Percentiles rank a stretch among this genome's conserved stretches.
phyloP scores from a whole-genome alignment of 2,888 invertebrate genomes.

The Celastrina argiolus region DNA sequence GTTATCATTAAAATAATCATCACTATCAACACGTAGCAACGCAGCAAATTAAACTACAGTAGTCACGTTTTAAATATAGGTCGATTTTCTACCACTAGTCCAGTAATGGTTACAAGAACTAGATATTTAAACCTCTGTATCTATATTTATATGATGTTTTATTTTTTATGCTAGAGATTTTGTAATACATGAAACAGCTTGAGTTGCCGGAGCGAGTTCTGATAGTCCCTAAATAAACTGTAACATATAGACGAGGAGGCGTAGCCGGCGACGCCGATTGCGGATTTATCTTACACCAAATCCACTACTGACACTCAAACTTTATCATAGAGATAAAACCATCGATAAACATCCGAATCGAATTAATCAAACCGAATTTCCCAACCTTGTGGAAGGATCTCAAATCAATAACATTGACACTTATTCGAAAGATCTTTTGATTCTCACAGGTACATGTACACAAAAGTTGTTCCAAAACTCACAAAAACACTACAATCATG shows the following conservation, averaged over 20 bases:
- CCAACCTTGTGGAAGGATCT: conserved; percentile 2
- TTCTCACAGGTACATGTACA: not conserved
- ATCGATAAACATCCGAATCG: not conserved
- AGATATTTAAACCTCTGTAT: too few relatives aligned
- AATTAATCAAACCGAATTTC: not conserved
- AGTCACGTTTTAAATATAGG: not conserved
- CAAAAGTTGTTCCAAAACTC: not conserved
- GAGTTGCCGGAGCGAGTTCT: not conserved
- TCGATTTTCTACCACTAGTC: not conserved
- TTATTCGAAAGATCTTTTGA: not conserved
- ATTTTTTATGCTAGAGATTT: not conserved
- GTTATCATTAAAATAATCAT: conserved; percentile 20
- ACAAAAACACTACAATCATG: conserved; percentile 16
- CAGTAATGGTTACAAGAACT: not conserved
- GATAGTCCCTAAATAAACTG: conserved; percentile 4
- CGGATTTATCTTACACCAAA: conserved; percentile 1
- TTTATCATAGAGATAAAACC: not conserved
- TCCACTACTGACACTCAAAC: not conserved
- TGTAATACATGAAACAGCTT: conserved; percentile 5
- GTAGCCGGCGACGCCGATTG: not conserved
- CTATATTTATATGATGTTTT: not conserved
- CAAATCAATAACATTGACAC: conserved; percentile 3
- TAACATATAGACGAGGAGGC: not conserved
- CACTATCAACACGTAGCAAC: not conserved
- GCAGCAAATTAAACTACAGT: not conserved